phyloP scores from a whole-genome alignment of 1,140 invertebrate species.

The Dryas iulia region DNA sequence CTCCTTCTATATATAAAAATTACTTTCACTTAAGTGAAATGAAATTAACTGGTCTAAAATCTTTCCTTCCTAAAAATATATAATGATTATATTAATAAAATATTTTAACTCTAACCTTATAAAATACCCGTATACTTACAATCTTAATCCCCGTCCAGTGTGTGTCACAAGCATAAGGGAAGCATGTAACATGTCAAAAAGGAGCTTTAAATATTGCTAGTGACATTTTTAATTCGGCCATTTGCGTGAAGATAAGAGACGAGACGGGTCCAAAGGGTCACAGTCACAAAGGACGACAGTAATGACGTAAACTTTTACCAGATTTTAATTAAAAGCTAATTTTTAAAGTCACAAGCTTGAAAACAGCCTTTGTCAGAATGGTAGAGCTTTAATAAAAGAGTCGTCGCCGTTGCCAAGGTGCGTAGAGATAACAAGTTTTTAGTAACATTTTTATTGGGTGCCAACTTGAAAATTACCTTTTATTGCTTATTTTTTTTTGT shows the following conservation, averaged over 20 bases:
- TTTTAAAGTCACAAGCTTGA: conserved; percentile 53
- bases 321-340: conserved; percentile 72
- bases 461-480: not conserved
- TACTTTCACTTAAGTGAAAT: no score
- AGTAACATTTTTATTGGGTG: not conserved
- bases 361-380: conserved; percentile 40
- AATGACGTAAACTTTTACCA: conserved; percentile 63
- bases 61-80: no score
- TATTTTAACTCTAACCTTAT: no score
- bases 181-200: conserved; percentile 16
- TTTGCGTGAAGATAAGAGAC: conserved; percentile 42
- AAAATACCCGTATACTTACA: not conserved
- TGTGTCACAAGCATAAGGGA: not conserved
- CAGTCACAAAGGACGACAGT: conserved; percentile 53
- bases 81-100: no score
- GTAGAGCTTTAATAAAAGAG: not conserved
- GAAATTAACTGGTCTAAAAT: no score
- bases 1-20: no score
- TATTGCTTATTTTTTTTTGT: not conserved
- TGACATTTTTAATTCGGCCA: conserved; percentile 23
- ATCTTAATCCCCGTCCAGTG: not conserved
- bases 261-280: conserved; percentile 41
- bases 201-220: conserved; percentile 13
- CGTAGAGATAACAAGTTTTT: conserved; percentile 7
- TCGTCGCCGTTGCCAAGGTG: not conserved